Conservation (phyloP, 2,888 invertebrate species). For the Odontocerum albicorne region DNA sequence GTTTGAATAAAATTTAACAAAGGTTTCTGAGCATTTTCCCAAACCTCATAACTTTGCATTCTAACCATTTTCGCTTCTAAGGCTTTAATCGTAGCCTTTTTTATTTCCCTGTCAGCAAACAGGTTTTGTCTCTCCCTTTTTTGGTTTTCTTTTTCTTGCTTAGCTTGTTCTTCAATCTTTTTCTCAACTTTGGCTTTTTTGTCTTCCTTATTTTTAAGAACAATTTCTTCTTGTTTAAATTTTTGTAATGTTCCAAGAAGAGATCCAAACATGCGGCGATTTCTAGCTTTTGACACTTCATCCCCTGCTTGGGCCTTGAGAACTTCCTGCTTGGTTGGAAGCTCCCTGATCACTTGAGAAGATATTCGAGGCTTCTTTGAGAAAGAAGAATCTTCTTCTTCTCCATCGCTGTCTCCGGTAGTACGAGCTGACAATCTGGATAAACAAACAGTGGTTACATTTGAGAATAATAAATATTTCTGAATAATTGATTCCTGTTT, state of each 20-base stretch:
- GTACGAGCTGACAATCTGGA: constrained; percentile 49
- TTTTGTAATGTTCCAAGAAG: constrained; percentile 92
- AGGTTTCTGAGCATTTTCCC: constrained; percentile 79
- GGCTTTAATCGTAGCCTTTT: constrained; percentile 85
- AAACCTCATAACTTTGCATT: constrained; percentile 84
- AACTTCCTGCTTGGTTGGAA: constrained; percentile 83
- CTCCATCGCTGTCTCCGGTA: constrained; percentile 53
- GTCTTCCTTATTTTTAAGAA: constrained; percentile 82
- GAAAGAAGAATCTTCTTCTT: constrained; percentile 44
- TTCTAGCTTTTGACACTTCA: constrained; percentile 78
- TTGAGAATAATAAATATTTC: no score
- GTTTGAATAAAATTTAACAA: constrained; percentile 85
- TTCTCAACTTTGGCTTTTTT: constrained; percentile 82
- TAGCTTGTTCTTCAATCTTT: constrained; percentile 89
- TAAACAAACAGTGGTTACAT: no score
- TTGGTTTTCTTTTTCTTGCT: constrained; percentile 82
- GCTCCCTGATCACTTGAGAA: constrained; percentile 82
- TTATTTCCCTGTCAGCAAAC: constrained; percentile 81
- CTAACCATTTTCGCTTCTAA: constrained; percentile 89
- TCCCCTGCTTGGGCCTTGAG: constrained; percentile 82
- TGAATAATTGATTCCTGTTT: no score
- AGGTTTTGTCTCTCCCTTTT: constrained; percentile 81
- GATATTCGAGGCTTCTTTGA: constrained; percentile 48
- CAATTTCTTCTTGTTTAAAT: constrained; percentile 93
- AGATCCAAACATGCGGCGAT: constrained; percentile 95